A percentile compares a stretch with the other conserved stretches of the same genome.
These are phyloP conservation scores for Arctopsyche grandis DNA, from an alignment of 1,140 invertebrate species.

Conservation along the genomic window DNA sequence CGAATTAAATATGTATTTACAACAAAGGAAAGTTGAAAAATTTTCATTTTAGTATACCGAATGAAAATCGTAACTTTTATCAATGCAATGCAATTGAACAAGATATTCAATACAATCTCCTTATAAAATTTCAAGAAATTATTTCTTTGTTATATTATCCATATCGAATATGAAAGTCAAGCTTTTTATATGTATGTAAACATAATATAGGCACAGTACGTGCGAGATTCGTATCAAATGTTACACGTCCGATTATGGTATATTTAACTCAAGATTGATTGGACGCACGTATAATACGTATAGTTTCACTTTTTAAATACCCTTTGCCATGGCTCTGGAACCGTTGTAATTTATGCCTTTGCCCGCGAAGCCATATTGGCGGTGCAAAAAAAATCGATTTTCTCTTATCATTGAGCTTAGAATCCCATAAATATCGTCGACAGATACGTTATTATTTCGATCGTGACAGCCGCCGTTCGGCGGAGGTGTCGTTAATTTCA, in stretches of 20 bases:
- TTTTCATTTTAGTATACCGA: no score
- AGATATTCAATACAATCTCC: neutral
- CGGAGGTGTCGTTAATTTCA: constrained; percentile 18
- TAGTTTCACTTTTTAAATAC: constrained; percentile 9
- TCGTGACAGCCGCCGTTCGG: neutral
- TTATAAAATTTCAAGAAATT: no score
- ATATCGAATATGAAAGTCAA: constrained; percentile 9
- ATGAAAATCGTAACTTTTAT: no score
- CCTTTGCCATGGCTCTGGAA: neutral
- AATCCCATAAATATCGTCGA: constrained; percentile 19
- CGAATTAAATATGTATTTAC: no score
- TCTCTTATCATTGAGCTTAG: constrained; percentile 13
- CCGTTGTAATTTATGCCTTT: neutral
- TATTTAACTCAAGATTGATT: constrained; percentile 2
- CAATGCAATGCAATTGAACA: no score
- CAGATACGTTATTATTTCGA: constrained; percentile 11
- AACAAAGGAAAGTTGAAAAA: no score
- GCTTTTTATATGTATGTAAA: neutral
- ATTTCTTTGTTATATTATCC: neutral
- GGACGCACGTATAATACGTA: neutral
- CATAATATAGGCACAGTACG: neutral
- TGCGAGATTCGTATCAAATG: constrained; percentile 1
- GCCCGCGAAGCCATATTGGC: neutral
- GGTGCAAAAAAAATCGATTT: constrained; percentile 28
- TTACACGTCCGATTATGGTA: neutral